These are phyloP conservation scores for Enteromius radiatus DNA, from an alignment of 2,797 vertebrate species.

Conservation along the genomic window DNA sequence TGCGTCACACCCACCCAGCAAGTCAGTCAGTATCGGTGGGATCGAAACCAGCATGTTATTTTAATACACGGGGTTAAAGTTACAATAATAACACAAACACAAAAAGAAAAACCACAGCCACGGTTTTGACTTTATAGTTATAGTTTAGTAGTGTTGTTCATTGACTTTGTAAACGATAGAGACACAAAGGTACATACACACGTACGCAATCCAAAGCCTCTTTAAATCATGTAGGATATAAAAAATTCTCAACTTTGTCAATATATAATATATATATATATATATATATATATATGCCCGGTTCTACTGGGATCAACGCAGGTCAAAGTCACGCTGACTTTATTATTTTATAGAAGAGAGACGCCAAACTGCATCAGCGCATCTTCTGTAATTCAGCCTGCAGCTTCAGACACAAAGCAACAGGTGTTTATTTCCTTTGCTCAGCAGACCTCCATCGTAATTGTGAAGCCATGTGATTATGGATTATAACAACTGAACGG, in stretches of 20 bases:
- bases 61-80: not conserved
- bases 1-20: slow-evolving; percentile 78
- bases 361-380: not conserved
- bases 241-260: not conserved
- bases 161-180: not conserved
- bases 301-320: not conserved
- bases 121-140: not conserved
- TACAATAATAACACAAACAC: not conserved
- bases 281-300: no score
- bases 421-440: slow-evolving; percentile 39
- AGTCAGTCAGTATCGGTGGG: slow-evolving; percentile 77
- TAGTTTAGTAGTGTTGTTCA: not conserved
- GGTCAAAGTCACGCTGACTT: slow-evolving; percentile 2
- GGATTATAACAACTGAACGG: slow-evolving; percentile 20
- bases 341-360: not conserved
- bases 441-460: not conserved
- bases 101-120: not conserved
- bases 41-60: slow-evolving; percentile 73
- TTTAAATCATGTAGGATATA: not conserved
- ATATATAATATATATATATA: not conserved
- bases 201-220: not conserved
- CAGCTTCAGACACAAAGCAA: slow-evolving; percentile 42
- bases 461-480: slow-evolving; percentile 22
- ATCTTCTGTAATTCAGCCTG: not conserved
- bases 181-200: not conserved